A percentile compares a stretch with the other conserved stretches of the same genome.
phyloP scores from a whole-genome alignment of 2,888 invertebrate genomes.

The Nomada ruficornis region DNA sequence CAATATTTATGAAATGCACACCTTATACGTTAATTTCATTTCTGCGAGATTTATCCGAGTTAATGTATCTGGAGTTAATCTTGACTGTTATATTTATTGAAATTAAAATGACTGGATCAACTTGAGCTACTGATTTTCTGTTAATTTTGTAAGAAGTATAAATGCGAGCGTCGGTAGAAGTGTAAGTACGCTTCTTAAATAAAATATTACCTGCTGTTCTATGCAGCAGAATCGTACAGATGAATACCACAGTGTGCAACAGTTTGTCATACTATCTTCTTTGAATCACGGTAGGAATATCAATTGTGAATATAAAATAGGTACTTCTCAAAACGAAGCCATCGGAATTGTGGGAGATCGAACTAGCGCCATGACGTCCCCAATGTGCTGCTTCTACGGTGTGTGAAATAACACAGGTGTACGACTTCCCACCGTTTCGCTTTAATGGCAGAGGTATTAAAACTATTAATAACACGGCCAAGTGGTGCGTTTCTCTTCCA shows the following conservation, averaged over 20 bases:
- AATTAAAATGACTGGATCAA: no score
- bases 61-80: no score
- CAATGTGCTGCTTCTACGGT: slow-evolving; percentile 15
- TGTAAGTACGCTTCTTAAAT: no score
- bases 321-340: neutral
- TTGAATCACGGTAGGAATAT: neutral
- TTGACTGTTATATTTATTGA: no score
- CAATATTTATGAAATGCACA: no score
- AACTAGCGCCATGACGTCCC: slow-evolving; percentile 25
- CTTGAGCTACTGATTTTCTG: no score
- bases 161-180: no score
- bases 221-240: neutral
- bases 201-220: no score
- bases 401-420: slow-evolving; percentile 53
- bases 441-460: slow-evolving; percentile 50
- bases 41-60: no score
- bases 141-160: no score
- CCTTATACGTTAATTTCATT: no score
- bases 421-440: slow-evolving; percentile 42
- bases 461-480: slow-evolving; percentile 56
- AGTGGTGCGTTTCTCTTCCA: slow-evolving; percentile 40
- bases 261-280: neutral
- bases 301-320: neutral
- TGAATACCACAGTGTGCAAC: neutral
- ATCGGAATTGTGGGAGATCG: neutral